Evolutionary conservation across 2,113 vertebrate species (phyloP).

Genomic region (Elaphurus davidianus): DNA sequence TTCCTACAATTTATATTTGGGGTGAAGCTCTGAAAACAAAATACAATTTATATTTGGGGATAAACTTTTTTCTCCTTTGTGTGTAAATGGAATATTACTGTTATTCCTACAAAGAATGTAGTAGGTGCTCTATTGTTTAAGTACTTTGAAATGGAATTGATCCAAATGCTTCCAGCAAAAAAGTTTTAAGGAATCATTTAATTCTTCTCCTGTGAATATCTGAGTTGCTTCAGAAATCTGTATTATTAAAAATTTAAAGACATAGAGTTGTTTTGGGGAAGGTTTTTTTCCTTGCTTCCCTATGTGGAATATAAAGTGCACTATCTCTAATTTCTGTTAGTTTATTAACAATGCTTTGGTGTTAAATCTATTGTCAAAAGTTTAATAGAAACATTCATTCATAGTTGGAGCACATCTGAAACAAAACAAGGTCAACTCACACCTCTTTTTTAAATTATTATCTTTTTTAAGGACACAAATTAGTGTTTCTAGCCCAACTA

Average conservation of each 20-base stretch:
- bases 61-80: not conserved
- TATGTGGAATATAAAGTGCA: not conserved
- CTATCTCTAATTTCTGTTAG: slow-evolving; percentile 25
- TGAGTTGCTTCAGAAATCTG: slow-evolving; percentile 14
- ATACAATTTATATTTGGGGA: not conserved
- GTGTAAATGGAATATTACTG: not conserved
- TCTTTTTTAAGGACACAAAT: slow-evolving; percentile 20
- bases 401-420: slow-evolving; percentile 23
- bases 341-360: slow-evolving; percentile 45
- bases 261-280: not conserved
- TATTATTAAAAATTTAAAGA: slow-evolving; percentile 26
- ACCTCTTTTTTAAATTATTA: not conserved
- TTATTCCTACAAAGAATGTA: slow-evolving; percentile 23
- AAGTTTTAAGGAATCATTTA: slow-evolving; percentile 6
- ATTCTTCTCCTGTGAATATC: not conserved
- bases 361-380: slow-evolving; percentile 31
- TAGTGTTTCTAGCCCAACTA: not conserved
- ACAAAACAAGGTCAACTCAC: slow-evolving; percentile 31
- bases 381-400: slow-evolving; percentile 47
- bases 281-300: not conserved
- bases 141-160: not conserved
- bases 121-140: not conserved
- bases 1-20: not conserved
- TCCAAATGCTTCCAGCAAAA: slow-evolving; percentile 8
- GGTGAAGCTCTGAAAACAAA: not conserved